A percentile compares a stretch with the other conserved stretches of the same genome.
Evolutionary conservation across 2,113 vertebrate genomes (phyloP).

Genomic region (Nycticebus coucang): DNA sequence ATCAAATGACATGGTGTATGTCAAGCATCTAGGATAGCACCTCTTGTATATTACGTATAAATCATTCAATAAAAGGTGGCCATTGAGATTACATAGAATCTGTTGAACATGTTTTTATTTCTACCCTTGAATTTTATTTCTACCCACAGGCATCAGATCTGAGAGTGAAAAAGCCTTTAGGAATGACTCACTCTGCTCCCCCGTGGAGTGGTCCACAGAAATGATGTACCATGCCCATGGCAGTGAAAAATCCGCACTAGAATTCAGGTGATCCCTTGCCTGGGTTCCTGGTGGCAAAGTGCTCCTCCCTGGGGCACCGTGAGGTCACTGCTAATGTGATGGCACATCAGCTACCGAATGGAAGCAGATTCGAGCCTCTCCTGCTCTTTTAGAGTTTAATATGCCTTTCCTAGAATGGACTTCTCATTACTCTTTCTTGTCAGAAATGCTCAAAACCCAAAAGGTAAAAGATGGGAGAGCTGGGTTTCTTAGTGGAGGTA

Average conservation of each 20-base stretch:
- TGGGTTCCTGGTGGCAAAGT: neutral
- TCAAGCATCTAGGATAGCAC: neutral
- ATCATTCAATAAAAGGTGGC: neutral
- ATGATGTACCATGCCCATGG: neutral
- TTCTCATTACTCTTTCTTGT: neutral
- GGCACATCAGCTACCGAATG: neutral
- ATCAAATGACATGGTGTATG: neutral
- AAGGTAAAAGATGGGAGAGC: neutral
- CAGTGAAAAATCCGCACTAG: neutral
- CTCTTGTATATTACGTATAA: neutral
- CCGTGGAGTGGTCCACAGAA: neutral
- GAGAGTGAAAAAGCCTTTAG: neutral
- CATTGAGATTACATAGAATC: neutral
- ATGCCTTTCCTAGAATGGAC: neutral
- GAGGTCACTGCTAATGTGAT: neutral
- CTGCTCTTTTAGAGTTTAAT: neutral
- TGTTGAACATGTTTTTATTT: neutral
- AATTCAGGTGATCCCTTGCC: neutral
- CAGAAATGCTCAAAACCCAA: neutral
- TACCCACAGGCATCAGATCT: neutral
- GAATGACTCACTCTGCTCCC: neutral
- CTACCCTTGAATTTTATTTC: neutral
- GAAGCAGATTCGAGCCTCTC: neutral
- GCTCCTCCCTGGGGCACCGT: neutral
- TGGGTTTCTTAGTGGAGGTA: neutral